Evolutionary conservation across 2,797 vertebrate genomes (phyloP), one percentile per base, ranked within the genome.

Genomic region (Urocyon cinereoargenteus): DNA sequence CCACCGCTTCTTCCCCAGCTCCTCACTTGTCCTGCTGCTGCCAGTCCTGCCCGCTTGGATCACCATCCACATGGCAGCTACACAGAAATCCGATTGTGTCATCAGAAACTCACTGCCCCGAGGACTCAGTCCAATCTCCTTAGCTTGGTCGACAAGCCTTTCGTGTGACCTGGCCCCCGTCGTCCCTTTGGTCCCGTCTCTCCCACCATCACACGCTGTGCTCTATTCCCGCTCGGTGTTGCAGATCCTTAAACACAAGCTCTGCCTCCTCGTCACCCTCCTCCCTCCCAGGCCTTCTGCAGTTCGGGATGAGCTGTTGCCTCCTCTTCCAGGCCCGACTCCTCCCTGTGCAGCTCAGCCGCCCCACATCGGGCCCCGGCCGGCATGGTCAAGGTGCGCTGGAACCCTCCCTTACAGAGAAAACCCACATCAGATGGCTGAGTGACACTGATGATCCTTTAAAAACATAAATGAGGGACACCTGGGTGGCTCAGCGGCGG

Each of bases 21-120:
- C 79, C 70, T 45, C 51, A 73, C 75, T 51, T 55, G 66, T 66
- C 86, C 86, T 82, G 68, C 78, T 31, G 72, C 59, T 53, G 68
- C 68, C 15, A 22, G 18, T 12, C 83, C 86, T 94, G 89, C 70
- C 95, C 85, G 8, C 79, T 81, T 88, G 26, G 78, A 97, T 97
- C 93, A 91, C 3, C 64, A 55, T 82, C 89, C 83, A 45, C 40
- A 3, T 0, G 57, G 81, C 93, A 91, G 64, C 59, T 61, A 94
- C 81, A 45, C 75, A 89, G 89, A 95, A 96, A 93, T 91, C 89
- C 22, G 78, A 93, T 12, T 36, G 55, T 45, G 53, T 91, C 93
- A 73, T 94, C 91, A 91, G 86, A 94, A 97, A 66, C 75, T 68
- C 83, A 31, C 6, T 19, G 49, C 91, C 90, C 91, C 83, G 2